Evolutionary conservation across 2,113 vertebrate species (phyloP), one percentile per base, ranked within the genome.

Genomic region (Bubo blakistoni): DNA sequence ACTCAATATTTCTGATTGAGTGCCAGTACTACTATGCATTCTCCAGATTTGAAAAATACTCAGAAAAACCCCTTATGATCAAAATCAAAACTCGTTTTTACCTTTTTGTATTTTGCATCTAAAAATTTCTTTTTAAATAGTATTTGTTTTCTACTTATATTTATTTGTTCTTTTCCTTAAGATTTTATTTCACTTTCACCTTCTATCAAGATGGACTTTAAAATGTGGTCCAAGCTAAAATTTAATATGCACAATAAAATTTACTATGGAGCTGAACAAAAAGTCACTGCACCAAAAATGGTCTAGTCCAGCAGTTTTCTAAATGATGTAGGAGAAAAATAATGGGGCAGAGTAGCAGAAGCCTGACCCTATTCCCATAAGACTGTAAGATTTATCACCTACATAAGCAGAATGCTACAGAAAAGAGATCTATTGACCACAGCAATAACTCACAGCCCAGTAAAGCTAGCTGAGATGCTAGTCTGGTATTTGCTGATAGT

Each of bases 351-450:
- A 97, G 96, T 97, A 96, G 80, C 95, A 98, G 95, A 94, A 96
- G 93, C 83, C 94, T 87, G 96, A 95, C 95, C 97, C 95, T 92
- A 95, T 97, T 97, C 97, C 97, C 97, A 93, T 71, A 91, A 96
- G 98, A 96, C 95, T 88, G 91, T 96, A 96, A 98, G 98, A 98
- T 98, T 98, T 98, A 98, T 98, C 98, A 98, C 97, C 95, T 97
- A 94, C 97, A 96, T 95, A 94, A 77, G 92, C 96, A 97, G 97
- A 97, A 98, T 95, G 97, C 97, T 97, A 97, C 96, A 96, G 97
- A 97, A 97, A 97, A 98, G 96, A 97, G 97, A 96, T 94, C 96
- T 96, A 96, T 97, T 95, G 97, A 98, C 95, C 96, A 95, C 38
- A 77, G 97, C 97, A 97, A 98, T 98, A 98, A 98, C 92, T 98